These are phyloP conservation scores for Drosophila tani DNA, from an alignment of 1,140 invertebrate genomes.

Conservation along the genomic window DNA sequence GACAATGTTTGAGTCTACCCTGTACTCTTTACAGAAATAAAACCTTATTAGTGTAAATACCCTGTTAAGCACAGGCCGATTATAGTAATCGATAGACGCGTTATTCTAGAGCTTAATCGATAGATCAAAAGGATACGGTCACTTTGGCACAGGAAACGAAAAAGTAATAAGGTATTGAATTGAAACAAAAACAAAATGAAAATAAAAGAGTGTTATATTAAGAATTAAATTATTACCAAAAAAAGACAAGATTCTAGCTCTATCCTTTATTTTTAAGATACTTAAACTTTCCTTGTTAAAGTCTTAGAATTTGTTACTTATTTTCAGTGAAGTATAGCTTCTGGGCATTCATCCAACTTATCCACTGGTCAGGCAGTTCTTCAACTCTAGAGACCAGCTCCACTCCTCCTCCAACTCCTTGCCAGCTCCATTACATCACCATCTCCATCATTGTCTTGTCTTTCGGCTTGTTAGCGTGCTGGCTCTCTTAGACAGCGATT, in stretches of 20 bases:
- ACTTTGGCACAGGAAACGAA: no score
- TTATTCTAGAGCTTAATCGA: no score
- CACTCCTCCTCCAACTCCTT: neutral
- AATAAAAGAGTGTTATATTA: neutral
- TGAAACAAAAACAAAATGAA: no score
- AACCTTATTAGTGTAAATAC: neutral
- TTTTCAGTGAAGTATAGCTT: constrained; percentile 16
- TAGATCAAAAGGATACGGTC: no score
- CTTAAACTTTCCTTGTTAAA: no score
- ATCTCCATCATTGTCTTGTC: constrained; percentile 43
- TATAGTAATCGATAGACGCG: no score
- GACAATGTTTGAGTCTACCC: constrained; percentile 4
- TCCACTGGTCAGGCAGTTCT: constrained; percentile 19
- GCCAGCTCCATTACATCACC: constrained; percentile 24
- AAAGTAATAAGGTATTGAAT: no score
- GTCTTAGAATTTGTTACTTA: neutral
- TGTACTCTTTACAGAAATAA: neutral
- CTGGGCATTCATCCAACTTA: constrained; percentile 25
- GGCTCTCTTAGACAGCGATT: constrained; percentile 48
- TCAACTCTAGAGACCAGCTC: neutral
- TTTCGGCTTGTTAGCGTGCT: constrained; percentile 55
- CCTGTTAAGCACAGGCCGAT: no score
- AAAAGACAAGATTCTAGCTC: no score
- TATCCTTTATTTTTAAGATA: no score
- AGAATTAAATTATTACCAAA: no score